phyloP scores from a whole-genome alignment of 2,797 vertebrate genomes.

The Alcedo atthis region DNA sequence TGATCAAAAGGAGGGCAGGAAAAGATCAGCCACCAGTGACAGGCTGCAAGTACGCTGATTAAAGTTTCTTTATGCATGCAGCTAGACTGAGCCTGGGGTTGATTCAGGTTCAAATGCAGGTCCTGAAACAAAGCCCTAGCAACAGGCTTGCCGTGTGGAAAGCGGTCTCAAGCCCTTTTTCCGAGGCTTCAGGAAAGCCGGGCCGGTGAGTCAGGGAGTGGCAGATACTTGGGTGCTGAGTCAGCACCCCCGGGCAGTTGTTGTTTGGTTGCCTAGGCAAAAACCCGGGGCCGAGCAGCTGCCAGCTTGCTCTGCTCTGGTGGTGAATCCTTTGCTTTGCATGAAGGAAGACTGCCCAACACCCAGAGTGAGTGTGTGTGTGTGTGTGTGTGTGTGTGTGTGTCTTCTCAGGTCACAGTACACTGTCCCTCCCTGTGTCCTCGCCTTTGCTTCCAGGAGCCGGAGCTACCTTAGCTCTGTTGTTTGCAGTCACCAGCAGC shows the following conservation, averaged over 20 bases:
- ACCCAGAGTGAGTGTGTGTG: not conserved
- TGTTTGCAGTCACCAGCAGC: not conserved
- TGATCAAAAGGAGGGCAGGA: not conserved
- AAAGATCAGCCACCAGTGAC: not conserved
- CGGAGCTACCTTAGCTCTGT: not conserved
- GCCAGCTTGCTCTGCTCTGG: accelerated
- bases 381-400: not conserved
- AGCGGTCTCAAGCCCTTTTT: slow-evolving; percentile 12
- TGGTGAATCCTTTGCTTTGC: not conserved
- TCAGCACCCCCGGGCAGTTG: slow-evolving; percentile 22
- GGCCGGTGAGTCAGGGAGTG: not conserved
- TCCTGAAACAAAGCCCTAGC: not conserved
- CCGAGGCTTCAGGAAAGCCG: not conserved
- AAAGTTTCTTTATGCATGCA: not conserved
- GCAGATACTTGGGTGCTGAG: not conserved
- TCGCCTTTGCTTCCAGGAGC: not conserved
- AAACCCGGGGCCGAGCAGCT: not conserved
- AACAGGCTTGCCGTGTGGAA: not conserved
- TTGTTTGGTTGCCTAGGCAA: not conserved
- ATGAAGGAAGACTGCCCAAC: not conserved
- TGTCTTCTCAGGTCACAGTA: not conserved
- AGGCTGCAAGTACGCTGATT: slow-evolving; percentile 26
- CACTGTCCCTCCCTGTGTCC: not conserved
- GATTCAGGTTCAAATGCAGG: not conserved
- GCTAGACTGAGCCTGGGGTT: not conserved